Percentiles rank a stretch among this genome's conserved stretches.
phyloP scores from a whole-genome alignment of 2,888 invertebrate species.

The Mamestra brassicae region DNA sequence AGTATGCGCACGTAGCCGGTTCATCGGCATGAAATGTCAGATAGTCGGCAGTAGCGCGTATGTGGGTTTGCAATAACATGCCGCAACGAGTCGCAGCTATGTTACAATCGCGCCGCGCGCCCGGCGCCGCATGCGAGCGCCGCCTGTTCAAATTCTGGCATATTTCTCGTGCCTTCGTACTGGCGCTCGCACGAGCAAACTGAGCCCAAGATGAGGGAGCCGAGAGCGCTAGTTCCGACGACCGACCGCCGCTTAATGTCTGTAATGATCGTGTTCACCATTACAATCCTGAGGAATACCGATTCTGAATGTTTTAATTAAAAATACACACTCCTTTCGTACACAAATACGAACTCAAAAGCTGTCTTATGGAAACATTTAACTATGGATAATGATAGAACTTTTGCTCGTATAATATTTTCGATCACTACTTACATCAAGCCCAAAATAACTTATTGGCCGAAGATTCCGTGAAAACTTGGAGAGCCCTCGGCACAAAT shows the following conservation, averaged over 20 bases:
- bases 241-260: conserved; percentile 71
- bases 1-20: conserved; percentile 84
- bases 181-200: conserved; percentile 69
- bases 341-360: conserved; percentile 14
- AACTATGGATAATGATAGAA: conserved; percentile 20
- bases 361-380: conserved; percentile 5
- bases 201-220: conserved; percentile 73
- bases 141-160: conserved; percentile 87
- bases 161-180: conserved; percentile 85
- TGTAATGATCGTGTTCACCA: conserved; percentile 76
- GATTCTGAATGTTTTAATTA: conserved; percentile 73
- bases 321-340: conserved; percentile 51
- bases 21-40: conserved; percentile 90
- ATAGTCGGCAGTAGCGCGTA: conserved; percentile 87
- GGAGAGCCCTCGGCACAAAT: conserved; percentile 86
- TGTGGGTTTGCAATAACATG: conserved; percentile 91
- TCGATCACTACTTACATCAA: conserved; percentile 71
- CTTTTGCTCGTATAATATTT: conserved; percentile 63
- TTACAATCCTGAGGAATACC: conserved; percentile 59
- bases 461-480: conserved; percentile 84
- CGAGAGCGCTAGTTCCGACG: conserved; percentile 73
- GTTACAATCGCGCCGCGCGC: conserved; percentile 86
- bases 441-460: conserved; percentile 85
- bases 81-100: conserved; percentile 89
- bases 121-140: conserved; percentile 84